Evolutionary conservation across 2,888 invertebrate species (phyloP).

Genomic region (Orchestes rusci): DNA sequence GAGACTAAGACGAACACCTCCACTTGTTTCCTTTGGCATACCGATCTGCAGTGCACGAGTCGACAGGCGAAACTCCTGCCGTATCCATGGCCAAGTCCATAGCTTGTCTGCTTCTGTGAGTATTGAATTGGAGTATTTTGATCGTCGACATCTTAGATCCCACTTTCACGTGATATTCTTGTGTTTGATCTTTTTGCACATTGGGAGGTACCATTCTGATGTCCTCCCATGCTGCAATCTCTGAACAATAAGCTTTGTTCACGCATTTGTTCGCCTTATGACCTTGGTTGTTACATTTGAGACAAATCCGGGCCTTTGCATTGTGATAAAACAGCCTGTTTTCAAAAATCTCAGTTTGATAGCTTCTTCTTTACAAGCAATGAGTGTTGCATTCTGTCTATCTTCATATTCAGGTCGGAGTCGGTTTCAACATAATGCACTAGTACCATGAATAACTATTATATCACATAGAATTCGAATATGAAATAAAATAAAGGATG

Average conservation of each 20-base stretch:
- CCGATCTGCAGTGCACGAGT: too few relatives aligned
- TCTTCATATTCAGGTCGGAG: conserved; percentile 22
- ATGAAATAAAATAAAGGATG: too few relatives aligned
- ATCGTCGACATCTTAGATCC: background rate
- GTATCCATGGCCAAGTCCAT: background rate
- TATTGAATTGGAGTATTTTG: background rate
- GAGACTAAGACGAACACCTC: too few relatives aligned
- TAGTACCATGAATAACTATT: too few relatives aligned
- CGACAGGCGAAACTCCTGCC: too few relatives aligned
- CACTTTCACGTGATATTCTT: too few relatives aligned
- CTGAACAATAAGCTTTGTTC: conserved; percentile 19
- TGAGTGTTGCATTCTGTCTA: conserved; percentile 22
- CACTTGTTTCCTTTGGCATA: too few relatives aligned
- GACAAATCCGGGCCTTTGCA: conserved; percentile 24
- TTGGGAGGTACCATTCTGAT: too few relatives aligned
- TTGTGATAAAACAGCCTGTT: conserved; percentile 16
- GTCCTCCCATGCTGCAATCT: conserved; percentile 18
- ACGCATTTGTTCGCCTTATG: conserved; percentile 20
- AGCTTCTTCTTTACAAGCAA: conserved; percentile 9
- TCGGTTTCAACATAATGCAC: too few relatives aligned
- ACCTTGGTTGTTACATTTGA: conserved; percentile 22
- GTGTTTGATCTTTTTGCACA: too few relatives aligned
- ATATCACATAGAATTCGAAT: too few relatives aligned
- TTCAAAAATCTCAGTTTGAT: conserved; percentile 11
- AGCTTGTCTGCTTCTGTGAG: background rate